Evolutionary conservation across 2,888 invertebrate genomes (phyloP).

Genomic region (Leptinotarsa peninsularis): DNA sequence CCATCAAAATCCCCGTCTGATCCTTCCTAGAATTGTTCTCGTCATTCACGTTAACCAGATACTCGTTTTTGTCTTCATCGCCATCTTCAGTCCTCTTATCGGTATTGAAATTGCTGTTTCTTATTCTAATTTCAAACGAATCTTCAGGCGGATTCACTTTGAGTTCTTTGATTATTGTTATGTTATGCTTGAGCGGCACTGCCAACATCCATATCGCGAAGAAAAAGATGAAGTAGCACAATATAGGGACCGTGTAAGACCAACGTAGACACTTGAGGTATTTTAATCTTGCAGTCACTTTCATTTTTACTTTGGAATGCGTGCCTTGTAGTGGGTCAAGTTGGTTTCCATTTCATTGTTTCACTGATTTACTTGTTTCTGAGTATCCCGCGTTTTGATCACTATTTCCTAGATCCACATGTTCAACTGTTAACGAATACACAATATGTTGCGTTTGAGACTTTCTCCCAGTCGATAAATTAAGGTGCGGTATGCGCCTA

Average conservation of each 20-base stretch:
- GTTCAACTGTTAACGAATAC: not conserved
- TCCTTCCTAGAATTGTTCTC: constrained; percentile 61
- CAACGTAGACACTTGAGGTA: constrained; percentile 64
- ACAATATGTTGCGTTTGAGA: not conserved
- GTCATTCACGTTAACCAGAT: constrained; percentile 63
- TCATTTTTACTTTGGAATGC: constrained; percentile 27
- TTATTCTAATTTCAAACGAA: constrained; percentile 62
- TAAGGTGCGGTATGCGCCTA: constrained; percentile 6
- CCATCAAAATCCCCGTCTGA: constrained; percentile 60
- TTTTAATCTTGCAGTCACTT: constrained; percentile 25
- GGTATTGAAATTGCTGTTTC: constrained; percentile 69
- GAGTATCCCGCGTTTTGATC: not conserved
- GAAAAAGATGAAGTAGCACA: constrained; percentile 70
- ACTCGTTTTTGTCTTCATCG: constrained; percentile 68
- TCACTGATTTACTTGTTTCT: not conserved
- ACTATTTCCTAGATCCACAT: not conserved
- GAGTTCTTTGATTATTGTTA: constrained; percentile 51
- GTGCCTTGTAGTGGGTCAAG: not conserved
- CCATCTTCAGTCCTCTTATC: constrained; percentile 66
- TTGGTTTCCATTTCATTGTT: constrained; percentile 1
- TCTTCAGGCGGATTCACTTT: constrained; percentile 55
- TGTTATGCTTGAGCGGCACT: constrained; percentile 63
- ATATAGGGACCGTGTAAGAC: constrained; percentile 70
- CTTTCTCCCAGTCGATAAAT: constrained; percentile 2
- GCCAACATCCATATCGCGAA: constrained; percentile 69